Conservation (phyloP, 2,888 invertebrate genomes). For the Metalampra italica region DNA sequence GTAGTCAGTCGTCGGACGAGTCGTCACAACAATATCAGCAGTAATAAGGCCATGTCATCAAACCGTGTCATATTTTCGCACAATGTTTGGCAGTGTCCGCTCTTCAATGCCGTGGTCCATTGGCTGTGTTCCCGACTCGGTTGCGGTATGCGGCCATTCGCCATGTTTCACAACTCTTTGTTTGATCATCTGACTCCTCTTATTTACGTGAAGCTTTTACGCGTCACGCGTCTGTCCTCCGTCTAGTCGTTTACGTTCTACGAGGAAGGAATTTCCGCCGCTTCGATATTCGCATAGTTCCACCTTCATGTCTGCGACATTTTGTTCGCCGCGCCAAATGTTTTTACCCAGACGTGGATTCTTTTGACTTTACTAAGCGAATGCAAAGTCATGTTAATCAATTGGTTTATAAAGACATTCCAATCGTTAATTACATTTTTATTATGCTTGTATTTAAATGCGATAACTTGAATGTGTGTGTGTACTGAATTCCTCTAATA, state of each 20-base stretch:
- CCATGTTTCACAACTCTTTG: slow-evolving; percentile 69
- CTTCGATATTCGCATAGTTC: slow-evolving; percentile 57
- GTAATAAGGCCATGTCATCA: slow-evolving; percentile 13
- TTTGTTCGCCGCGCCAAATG: slow-evolving; percentile 53
- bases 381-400: neutral
- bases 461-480: neutral
- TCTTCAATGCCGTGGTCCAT: slow-evolving; percentile 49
- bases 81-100: slow-evolving; percentile 36
- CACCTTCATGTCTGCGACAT: slow-evolving; percentile 56
- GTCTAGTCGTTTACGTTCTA: slow-evolving; percentile 67
- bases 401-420: neutral
- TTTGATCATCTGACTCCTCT: slow-evolving; percentile 56
- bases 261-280: slow-evolving; percentile 66
- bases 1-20: no score
- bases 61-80: slow-evolving; percentile 46
- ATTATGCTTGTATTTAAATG: neutral
- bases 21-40: neutral
- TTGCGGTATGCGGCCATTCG: slow-evolving; percentile 55
- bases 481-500: neutral
- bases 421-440: neutral
- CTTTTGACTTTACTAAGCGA: slow-evolving; percentile 7
- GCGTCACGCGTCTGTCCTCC: slow-evolving; percentile 60
- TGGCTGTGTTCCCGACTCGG: slow-evolving; percentile 63
- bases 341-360: slow-evolving; percentile 45
- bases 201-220: slow-evolving; percentile 52